Evolutionary conservation across 2,888 invertebrate genomes (phyloP), one percentile per base, ranked within the genome.

Genomic region (Dynastes tityus): DNA sequence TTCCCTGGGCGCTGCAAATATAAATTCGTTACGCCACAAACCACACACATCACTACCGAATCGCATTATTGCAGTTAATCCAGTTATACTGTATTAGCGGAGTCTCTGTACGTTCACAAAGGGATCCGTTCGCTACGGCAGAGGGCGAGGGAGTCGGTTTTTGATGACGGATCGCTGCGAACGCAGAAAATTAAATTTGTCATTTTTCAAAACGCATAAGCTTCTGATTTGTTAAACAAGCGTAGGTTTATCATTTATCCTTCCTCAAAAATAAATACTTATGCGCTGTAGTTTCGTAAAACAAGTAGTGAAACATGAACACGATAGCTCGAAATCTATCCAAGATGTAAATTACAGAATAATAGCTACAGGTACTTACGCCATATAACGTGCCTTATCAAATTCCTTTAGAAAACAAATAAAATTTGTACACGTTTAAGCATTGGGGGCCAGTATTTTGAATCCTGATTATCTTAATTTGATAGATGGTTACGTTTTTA

Each of bases 41-140:
- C 86, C 87, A 84, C 86, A 85, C 82, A 83, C 82, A 83, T 84
- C 85, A 85, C 85, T 84, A 68, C 78, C 78, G 86, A 87, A 88
- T 88, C 86, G 83, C 80, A 83, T 84, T 83, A 84, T 83, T 81
- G 80, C 81, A 77, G 81, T 83, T 74, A 84, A 84, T 84, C 80
- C 80, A 78, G 82, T 84, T 84, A 84, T 78, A 53, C 77, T 65
- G 79, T 82, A 83, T 84, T 83, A 83, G 80, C 82, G 77, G 81
- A 76, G 71, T 81, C 81, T 79, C 73, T 74, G 61, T 45, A 27
- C 73, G 73, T 61, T 78, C 71, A 78, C 71, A 78, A 78, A 78
- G 73, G 78, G 73, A 58, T 71, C 53, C 71, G 64, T n/a, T 74
- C 32, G 45, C 29, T 22, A 6, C 22, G 75, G 76, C 76, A 74